Evolutionary conservation across 2,797 vertebrate species (phyloP), one percentile per base, ranked within the genome.

Genomic region (Phylloscopus collybita): DNA sequence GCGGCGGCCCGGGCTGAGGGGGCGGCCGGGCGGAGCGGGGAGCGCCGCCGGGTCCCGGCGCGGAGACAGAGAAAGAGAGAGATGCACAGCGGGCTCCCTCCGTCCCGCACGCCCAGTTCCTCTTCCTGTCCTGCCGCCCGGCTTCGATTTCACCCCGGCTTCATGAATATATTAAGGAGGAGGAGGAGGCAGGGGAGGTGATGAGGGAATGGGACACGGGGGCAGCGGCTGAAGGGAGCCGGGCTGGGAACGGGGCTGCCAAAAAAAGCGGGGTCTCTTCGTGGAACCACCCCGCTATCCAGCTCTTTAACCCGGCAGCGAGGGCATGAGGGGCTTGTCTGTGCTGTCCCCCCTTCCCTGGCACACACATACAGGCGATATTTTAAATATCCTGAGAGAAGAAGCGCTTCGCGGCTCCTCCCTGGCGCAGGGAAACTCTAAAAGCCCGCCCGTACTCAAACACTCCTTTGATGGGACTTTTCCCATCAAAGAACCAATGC

Each of bases 141-240:
- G 88, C 91, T 89, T 69, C 23, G 72, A 56, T 93, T 90, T 78
- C 81, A 47, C 16, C 62, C 67, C 80, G 6, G 88, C 88, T 90
- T 95, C 86, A 86, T 94, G 93, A 96, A 95, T 90, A 93, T 85
- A 90, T 86, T 86, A 92, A 96, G 82, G 80, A 92, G 90, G 93
- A 85, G 91, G 93, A 85, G 93, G 93, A 74, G 93, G 87, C 53
- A 40, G n/a, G 14, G 45, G 85, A 86, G 47, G 59, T 30, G 18
- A 5, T 61, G 76, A 23, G 75, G 82, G 60, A 88, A 54, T 5
- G 2, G 51, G 49, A 51, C 70, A 2, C 4, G 19, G 34, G n/a
- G 23, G 59, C 26, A 49, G 44, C 26, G 0, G 57, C 71, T 19
- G 80, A 6, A 78, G 50, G n/a, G 51, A 72, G 8, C 56, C 8